Evolutionary conservation across 2,888 invertebrate species (phyloP), one percentile per base, ranked within the genome.

Genomic region (Limenitis camilla): DNA sequence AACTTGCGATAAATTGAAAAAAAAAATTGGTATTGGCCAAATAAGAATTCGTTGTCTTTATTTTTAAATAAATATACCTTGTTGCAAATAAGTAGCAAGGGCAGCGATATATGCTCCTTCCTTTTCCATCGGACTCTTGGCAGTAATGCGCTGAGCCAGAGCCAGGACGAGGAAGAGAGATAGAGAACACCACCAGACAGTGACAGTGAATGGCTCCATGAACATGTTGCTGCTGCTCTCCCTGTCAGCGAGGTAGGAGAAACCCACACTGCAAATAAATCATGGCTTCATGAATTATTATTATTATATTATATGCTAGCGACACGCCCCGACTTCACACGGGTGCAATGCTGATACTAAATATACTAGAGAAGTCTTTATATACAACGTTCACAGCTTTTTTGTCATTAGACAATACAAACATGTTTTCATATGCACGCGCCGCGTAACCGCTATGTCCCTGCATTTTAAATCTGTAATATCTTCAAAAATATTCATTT

Each of bases 151-250:
- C 52, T 73, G 78, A 0, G 79, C 76, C 1, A 73, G 1, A 0
- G 74, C 73, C 43, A 85, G 63, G 2, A 80, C 44, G 0, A 71
- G 6, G 6, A 70, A 67, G 6, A 76, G 68, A 6, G 49, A 71
- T 0, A 78, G 58, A 31, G 75, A 77, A 2, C 72, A 60, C 66
- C 67, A 71, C 84, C 85, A 84, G 1, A 82, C 83, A 0, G 51
- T 67, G 0, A 63, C 55, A 0, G 78, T 72, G 60, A 85, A 85
- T 0, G 85, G 85, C 40, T 76, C 77, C 52, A 81, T 60, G 53
- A 68, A 85, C 83, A 85, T 82, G 53, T 81, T 84, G 49, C 66
- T 78, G 59, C 78, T 83, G 56, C 83, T 84, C 48, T 80, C 78
- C 0, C 85, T 70, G 48, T 83, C 83, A 5, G 82, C 74, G 28